Evolutionary conservation across 2,113 vertebrate species (phyloP).

Genomic region (Raja brachyura): DNA sequence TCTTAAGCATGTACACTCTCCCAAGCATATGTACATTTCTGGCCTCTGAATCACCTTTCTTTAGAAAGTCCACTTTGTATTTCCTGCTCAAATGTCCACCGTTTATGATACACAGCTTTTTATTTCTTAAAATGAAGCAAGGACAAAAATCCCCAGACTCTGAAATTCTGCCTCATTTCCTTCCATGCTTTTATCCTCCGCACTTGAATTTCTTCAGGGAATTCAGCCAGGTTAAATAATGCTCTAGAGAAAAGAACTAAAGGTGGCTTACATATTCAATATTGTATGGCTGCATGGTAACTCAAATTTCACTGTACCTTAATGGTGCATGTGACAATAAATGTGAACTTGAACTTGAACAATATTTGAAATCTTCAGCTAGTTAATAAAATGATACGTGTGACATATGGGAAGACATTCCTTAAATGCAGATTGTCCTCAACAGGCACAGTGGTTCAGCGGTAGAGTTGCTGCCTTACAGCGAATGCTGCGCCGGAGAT

Average conservation of each 20-base stretch:
- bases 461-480: too few relatives aligned
- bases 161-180: background rate
- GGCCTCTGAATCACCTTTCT: background rate
- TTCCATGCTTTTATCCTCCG: background rate
- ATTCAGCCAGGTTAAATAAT: background rate
- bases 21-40: too few relatives aligned
- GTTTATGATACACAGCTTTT: background rate
- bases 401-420: background rate
- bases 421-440: background rate
- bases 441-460: too few relatives aligned
- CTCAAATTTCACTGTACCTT: too few relatives aligned
- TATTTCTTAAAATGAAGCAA: slow-evolving; percentile 18
- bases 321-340: too few relatives aligned
- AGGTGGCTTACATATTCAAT: background rate
- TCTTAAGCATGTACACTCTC: too few relatives aligned
- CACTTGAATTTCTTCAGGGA: background rate
- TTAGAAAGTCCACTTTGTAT: too few relatives aligned
- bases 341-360: too few relatives aligned
- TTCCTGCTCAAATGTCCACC: background rate
- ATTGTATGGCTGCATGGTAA: too few relatives aligned
- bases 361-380: background rate
- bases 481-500: too few relatives aligned
- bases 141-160: slow-evolving; percentile 2
- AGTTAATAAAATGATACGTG: background rate
- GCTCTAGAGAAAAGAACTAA: background rate